phyloP scores from a whole-genome alignment of 2,797 vertebrate species.

The Poecilia picta region DNA sequence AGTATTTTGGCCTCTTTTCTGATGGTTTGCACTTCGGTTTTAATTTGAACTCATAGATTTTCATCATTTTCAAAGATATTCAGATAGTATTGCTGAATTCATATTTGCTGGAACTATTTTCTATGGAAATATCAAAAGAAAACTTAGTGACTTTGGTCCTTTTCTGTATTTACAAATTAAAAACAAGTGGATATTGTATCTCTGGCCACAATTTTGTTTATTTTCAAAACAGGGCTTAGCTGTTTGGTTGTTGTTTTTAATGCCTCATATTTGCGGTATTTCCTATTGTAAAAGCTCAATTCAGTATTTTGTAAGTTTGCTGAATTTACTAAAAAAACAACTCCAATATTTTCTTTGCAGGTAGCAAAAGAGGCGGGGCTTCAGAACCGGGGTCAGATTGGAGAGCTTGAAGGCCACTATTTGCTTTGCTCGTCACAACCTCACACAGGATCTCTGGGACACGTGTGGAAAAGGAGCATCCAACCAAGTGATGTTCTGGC shows the following conservation, averaged over 20 bases:
- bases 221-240: background rate
- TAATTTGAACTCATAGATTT: background rate
- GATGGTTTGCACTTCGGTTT: background rate
- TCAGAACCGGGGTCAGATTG: constrained; percentile 90
- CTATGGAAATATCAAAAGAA: background rate
- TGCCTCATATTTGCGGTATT: background rate
- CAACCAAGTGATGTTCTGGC: constrained; percentile 78
- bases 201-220: background rate
- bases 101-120: background rate
- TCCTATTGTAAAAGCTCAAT: background rate
- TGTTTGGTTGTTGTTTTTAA: background rate
- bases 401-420: constrained; percentile 92
- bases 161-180: background rate
- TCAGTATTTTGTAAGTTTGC: background rate
- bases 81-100: background rate
- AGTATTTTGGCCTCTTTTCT: background rate
- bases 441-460: background rate
- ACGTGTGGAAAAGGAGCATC: constrained; percentile 45
- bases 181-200: background rate
- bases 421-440: constrained; percentile 79
- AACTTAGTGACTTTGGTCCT: background rate
- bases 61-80: background rate
- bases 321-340: background rate
- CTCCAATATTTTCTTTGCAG: constrained; percentile 47
- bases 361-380: constrained; percentile 86